phyloP scores from a whole-genome alignment of 2,797 vertebrate species.

The Neomorphus geoffroyi region DNA sequence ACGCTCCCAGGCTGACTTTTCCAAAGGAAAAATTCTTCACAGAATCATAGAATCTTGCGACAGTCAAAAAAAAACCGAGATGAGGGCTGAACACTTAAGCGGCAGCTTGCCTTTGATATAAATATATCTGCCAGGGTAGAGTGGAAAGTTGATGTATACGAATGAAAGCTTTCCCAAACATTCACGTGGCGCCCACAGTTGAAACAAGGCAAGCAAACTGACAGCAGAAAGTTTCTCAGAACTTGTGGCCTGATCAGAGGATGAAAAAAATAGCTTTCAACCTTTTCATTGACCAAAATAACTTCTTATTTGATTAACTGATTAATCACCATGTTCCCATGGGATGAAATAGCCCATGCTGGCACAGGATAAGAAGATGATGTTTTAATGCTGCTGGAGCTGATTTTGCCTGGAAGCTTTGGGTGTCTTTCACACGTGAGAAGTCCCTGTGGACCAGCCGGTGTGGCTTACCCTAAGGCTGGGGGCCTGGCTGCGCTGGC shows the following conservation, averaged over 20 bases:
- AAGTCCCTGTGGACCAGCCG: fast-evolving
- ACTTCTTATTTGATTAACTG: background rate
- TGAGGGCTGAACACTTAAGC: background rate
- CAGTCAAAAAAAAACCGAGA: background rate
- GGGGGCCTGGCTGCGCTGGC: background rate
- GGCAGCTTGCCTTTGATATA: background rate
- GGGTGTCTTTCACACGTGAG: background rate
- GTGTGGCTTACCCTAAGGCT: background rate
- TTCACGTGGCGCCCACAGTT: background rate
- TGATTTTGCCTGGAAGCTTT: background rate
- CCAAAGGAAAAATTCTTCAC: background rate
- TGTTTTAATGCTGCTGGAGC: background rate
- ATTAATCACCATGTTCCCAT: background rate
- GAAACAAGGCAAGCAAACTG: background rate
- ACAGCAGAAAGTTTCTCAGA: background rate
- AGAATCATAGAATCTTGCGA: too few species aligned
- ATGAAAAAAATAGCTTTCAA: background rate
- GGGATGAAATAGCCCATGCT: background rate
- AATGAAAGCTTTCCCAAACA: background rate
- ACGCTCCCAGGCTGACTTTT: background rate
- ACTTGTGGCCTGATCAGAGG: background rate
- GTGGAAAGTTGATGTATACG: background rate
- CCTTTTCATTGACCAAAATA: background rate
- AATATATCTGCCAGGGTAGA: background rate
- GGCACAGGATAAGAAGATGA: background rate